Base-by-base conservation (phyloP, 2,113 vertebrate species). In the Chitala chitala region DNA sequence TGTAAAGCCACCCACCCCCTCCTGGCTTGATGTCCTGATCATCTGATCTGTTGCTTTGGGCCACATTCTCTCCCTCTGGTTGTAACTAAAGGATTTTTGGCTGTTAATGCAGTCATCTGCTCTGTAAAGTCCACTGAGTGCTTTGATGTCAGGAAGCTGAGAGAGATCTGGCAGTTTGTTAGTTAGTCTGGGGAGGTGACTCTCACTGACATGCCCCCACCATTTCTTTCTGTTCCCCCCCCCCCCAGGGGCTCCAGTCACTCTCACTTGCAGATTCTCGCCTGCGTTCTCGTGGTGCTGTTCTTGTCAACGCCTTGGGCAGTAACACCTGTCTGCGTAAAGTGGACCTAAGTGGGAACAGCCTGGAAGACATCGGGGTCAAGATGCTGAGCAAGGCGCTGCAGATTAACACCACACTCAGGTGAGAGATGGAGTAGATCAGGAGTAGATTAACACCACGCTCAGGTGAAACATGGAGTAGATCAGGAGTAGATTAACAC, bases 361-460 rank as follows among this genome's bases (percentile, higher is more conserved):
- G 85, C 84, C 92, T 95, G 93, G 93, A 94, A 6, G 93, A 95
- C 84, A 92, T 94, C 0, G 94, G 94, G 9, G 94, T 93, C 78
- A 94, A 94, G 87, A 95, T 95, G 94, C 85, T 95, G 66, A 93
- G 92, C 76, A 95, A 95, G 82, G 93, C 94, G n/a, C 83, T 95
- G 80, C 66, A 69, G 66, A 89, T 91, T 77, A 91, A 91, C 69
- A 90, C 84, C 54, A 89, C 87, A 4, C 82, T 91, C 66, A 82
- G 89, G 89, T 91, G 1, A 51, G 10, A 10, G 17, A 31, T 10
- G 69, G 7, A 26, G 20, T 12, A 36, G 63, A 44, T 1, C 12
- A 9, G 9, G 24, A 24, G 29, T n/a, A 51, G 50, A 36, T 40
- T 50, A 33, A 55, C 50, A 24, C 50, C 46, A 22, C 50, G 22